Evolutionary conservation across 2,113 vertebrate species (phyloP).

Genomic region (Aegypius monachus): DNA sequence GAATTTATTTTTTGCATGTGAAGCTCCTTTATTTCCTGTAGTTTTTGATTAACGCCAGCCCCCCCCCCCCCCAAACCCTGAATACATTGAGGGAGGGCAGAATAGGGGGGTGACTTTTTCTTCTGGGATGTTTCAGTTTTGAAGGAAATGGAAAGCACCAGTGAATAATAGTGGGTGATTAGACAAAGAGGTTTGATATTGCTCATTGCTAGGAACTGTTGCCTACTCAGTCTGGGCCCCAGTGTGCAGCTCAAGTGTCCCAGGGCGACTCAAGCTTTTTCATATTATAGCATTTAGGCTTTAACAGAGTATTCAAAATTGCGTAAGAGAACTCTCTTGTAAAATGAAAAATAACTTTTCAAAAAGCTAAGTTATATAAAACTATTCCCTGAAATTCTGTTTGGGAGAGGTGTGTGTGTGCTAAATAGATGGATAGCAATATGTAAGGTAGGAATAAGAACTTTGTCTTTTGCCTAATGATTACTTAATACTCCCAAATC

Average conservation of each 20-base stretch:
- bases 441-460: not conserved
- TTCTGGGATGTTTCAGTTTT: not conserved
- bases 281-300: not conserved
- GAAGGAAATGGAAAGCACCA: not conserved
- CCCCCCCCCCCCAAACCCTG: not conserved
- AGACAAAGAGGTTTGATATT: not conserved
- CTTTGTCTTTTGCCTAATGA: not conserved
- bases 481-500: not conserved
- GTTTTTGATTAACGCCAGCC: not conserved
- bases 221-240: not conserved
- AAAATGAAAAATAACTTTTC: not conserved
- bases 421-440: not conserved
- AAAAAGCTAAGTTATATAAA: not conserved
- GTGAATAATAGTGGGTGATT: not conserved
- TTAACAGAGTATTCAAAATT: not conserved
- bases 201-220: not conserved
- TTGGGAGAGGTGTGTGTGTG: too few species aligned
- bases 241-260: not conserved
- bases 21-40: not conserved
- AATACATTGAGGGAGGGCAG: not conserved
- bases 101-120: not conserved
- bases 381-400: not conserved
- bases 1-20: not conserved
- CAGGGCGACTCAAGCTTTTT: not conserved
- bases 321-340: not conserved